Evolutionary conservation across 2,797 vertebrate species (phyloP), one percentile per base, ranked within the genome.

Genomic region (Pyrocephalus nanus): DNA sequence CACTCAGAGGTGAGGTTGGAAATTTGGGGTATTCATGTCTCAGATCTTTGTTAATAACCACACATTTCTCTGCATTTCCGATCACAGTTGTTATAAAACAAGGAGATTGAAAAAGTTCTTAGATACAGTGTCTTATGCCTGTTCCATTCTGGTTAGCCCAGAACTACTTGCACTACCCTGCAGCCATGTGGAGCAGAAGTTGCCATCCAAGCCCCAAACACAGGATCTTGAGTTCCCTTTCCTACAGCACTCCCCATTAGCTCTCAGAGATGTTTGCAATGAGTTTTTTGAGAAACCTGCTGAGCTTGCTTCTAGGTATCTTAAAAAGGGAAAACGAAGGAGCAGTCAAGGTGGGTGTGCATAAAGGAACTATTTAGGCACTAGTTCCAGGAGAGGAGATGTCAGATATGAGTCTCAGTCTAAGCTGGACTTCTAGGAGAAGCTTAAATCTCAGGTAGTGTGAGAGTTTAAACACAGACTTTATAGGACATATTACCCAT

Each of bases 231-330:
- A 58, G 23, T 71, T 90, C 62, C 32, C 12, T 45, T 75, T 34
- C 21, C 27, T 40, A 17, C 22, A 61, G 11, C 0, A 0, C 18
- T 92, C 34, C 8, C 14, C 2, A 3, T 4, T 48, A 71, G 12
- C 20, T 86, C 29, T 38, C n/a, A 58, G 20, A 75, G 18, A 43
- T 55, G 3, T 75, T 25, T 69, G 78, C 54, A 62, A 26, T 30
- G 23, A 32, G 5, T 25, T n/a, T 47, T 36, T 54, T 23, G 6
- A 74, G 50, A 72, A 88, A 84, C 3, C 15, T 78, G 4, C 22
- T 43, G 12, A 1, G 16, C 93, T 84, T 47, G 0, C 12, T 85
- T 73, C 45, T 70, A n/a, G 47, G 54, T 3, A 16, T 36, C 27
- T 89, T 69, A 40, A 72, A 89, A 70, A 42, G 22, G 19, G 12